These are phyloP conservation scores for Eurystomus gularis DNA, from an alignment of 2,113 vertebrate species.

Conservation along the genomic window DNA sequence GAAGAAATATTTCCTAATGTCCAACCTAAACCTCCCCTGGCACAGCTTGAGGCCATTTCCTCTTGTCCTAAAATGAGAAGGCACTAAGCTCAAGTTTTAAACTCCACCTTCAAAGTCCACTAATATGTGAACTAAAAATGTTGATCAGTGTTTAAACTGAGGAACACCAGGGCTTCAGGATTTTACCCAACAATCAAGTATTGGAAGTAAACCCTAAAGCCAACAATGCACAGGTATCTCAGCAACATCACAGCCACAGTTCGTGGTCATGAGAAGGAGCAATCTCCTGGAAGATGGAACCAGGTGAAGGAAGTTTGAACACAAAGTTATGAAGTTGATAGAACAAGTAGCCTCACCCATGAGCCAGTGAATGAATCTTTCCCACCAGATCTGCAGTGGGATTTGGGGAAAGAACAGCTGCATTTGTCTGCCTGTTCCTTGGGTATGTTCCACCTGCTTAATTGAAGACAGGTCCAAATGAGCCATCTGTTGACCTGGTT, in stretches of 20 bases:
- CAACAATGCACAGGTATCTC: not conserved
- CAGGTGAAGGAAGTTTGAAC: not conserved
- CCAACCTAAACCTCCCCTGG: not conserved
- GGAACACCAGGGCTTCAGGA: not conserved
- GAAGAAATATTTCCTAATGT: not conserved
- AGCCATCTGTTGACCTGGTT: slow-evolving; percentile 34
- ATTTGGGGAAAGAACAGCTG: slow-evolving; percentile 33
- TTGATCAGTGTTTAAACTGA: not conserved
- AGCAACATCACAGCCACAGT: not conserved
- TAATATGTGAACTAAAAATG: not conserved
- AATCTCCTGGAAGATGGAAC: not conserved
- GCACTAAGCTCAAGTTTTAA: not conserved
- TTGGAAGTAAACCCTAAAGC: not conserved
- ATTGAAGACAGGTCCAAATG: slow-evolving; percentile 18
- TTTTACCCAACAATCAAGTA: not conserved
- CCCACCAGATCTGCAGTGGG: not conserved
- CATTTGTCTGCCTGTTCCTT: not conserved
- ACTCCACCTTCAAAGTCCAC: not conserved
- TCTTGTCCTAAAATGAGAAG: not conserved
- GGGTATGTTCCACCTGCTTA: slow-evolving; percentile 19
- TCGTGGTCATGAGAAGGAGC: not conserved
- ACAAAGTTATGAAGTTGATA: not conserved
- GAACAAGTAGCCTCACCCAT: not conserved
- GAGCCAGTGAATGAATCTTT: not conserved
- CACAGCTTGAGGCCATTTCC: not conserved